phyloP scores from a whole-genome alignment of 2,888 invertebrate species.

The Drosophila buzzatii region DNA sequence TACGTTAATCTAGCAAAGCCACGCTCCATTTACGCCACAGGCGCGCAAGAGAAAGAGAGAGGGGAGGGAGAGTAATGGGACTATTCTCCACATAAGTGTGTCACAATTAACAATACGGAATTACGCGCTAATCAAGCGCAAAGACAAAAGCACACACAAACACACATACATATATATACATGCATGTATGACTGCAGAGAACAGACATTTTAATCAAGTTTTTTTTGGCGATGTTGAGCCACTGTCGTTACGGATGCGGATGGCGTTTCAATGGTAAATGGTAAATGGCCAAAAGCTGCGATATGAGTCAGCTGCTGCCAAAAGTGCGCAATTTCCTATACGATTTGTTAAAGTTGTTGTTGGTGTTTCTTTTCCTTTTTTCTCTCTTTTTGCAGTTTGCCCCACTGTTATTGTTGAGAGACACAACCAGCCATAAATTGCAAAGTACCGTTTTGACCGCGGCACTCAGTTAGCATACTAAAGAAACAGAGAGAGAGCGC shows the following conservation, averaged over 20 bases:
- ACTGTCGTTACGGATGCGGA: conserved; percentile 56
- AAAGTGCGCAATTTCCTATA: conserved; percentile 68
- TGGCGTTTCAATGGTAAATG: conserved; percentile 57
- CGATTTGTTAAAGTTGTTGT: conserved; percentile 16
- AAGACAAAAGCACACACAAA: conserved; percentile 33
- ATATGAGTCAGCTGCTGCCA: conserved; percentile 74
- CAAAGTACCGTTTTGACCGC: conserved; percentile 73
- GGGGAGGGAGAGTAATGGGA: not conserved
- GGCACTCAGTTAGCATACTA: conserved; percentile 69
- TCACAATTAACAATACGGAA: conserved; percentile 73
- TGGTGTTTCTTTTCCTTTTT: conserved; percentile 1
- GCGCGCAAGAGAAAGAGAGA: conserved; percentile 2
- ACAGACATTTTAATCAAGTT: conserved; percentile 63
- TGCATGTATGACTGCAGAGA: conserved; percentile 2
- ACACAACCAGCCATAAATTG: conserved; percentile 70
- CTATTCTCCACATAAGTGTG: conserved; percentile 58
- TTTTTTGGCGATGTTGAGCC: conserved; percentile 26
- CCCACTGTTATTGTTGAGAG: conserved; percentile 25
- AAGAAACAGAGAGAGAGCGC: conserved; percentile 1
- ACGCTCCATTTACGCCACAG: conserved; percentile 68
- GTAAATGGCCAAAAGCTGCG: conserved; percentile 60
- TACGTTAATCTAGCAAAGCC: conserved; percentile 70
- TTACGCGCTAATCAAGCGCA: conserved; percentile 78
- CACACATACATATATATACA: not conserved
- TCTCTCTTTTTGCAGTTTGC: conserved; percentile 11